A percentile compares a stretch with the other conserved stretches of the same genome.
These are phyloP conservation scores for Octopus sinensis DNA, from an alignment of 1,140 invertebrate genomes.

Conservation along the genomic window DNA sequence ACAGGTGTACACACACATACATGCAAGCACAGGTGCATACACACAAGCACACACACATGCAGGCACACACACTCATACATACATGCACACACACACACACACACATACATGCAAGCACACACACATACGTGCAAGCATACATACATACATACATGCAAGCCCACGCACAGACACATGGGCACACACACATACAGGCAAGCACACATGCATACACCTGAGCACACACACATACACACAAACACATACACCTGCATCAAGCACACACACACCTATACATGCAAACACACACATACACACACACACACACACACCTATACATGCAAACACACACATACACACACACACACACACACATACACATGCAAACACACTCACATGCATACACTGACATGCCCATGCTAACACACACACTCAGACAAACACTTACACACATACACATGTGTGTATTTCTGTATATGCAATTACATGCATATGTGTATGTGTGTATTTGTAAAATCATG, in stretches of 20 bases:
- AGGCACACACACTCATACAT: background rate
- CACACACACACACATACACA: background rate
- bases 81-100: background rate
- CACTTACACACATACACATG: background rate
- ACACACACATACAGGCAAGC: background rate
- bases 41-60: background rate
- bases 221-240: background rate
- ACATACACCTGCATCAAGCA: background rate
- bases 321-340: background rate
- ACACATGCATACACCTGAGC: background rate
- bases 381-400: background rate
- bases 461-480: background rate
- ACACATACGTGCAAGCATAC: background rate
- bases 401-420: background rate
- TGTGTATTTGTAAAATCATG: background rate
- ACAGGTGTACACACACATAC: background rate
- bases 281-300: background rate
- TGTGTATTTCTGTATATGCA: background rate
- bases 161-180: background rate
- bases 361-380: too few relatives aligned
- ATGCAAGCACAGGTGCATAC: background rate
- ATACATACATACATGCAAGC: background rate
- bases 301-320: background rate
- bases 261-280: background rate
- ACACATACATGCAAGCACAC: background rate